These are phyloP conservation scores for Drosophila suzukii DNA, from an alignment of 1,140 invertebrate genomes.

Conservation along the genomic window DNA sequence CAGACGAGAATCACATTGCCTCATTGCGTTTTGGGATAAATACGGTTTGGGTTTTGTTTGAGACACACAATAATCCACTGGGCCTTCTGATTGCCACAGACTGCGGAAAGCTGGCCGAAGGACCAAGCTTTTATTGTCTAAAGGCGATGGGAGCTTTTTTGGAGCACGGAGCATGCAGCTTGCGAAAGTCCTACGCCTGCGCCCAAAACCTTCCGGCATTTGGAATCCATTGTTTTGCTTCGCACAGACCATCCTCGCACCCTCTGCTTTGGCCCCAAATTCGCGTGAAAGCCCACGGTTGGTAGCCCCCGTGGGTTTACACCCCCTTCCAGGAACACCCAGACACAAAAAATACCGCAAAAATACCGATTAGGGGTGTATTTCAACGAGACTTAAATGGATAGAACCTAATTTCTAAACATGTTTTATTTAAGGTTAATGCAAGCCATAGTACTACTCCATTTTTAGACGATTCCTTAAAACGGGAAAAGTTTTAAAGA, in stretches of 20 bases:
- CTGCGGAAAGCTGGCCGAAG: slow-evolving; percentile 59
- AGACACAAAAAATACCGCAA: not conserved
- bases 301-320: not conserved
- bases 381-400: too few species aligned
- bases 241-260: slow-evolving; percentile 33
- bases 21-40: slow-evolving; percentile 21
- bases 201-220: slow-evolving; percentile 61
- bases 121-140: slow-evolving; percentile 68
- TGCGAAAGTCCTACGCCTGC: slow-evolving; percentile 52
- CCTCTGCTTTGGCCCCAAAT: slow-evolving; percentile 38
- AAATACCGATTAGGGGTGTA: not conserved
- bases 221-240: slow-evolving; percentile 60
- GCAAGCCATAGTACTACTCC: too few species aligned
- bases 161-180: slow-evolving; percentile 25
- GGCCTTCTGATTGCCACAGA: slow-evolving; percentile 52
- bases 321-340: too few species aligned
- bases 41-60: not conserved
- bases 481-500: too few species aligned
- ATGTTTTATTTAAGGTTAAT: too few species aligned
- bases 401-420: too few species aligned
- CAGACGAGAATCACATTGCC: slow-evolving; percentile 27
- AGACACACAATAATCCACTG: slow-evolving; percentile 42
- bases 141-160: slow-evolving; percentile 33
- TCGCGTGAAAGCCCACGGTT: slow-evolving; percentile 45
- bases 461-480: too few species aligned